These are phyloP conservation scores for Nomia melanderi DNA, from an alignment of 1,140 invertebrate species.

Conservation along the genomic window DNA sequence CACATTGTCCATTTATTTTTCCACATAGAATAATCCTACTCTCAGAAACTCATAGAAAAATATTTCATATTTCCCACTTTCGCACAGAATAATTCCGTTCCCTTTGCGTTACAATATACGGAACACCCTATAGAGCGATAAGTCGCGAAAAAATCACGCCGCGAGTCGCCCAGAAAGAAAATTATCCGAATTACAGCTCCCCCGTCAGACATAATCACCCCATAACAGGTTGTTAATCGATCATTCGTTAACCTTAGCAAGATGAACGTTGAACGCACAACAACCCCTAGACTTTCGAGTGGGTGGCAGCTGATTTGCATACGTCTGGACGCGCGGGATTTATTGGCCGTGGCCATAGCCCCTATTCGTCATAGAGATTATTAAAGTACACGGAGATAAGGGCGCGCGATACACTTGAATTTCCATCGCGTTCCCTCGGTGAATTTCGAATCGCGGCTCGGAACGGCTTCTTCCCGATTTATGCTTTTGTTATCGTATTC, in stretches of 20 bases:
- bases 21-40: too few relatives aligned
- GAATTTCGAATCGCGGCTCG: too few relatives aligned
- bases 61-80: too few relatives aligned
- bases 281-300: conserved; percentile 3
- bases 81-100: too few relatives aligned
- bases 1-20: too few relatives aligned
- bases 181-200: neutral
- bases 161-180: neutral
- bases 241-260: conserved; percentile 29
- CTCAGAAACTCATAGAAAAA: too few relatives aligned
- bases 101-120: too few relatives aligned
- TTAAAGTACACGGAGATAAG: neutral
- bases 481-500: too few relatives aligned
- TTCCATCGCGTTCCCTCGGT: neutral
- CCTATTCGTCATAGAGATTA: neutral
- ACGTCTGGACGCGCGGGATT: conserved; percentile 15
- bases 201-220: neutral
- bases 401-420: neutral
- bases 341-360: neutral
- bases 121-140: too few relatives aligned
- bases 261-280: conserved; percentile 5
- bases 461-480: too few relatives aligned
- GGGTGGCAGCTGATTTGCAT: conserved; percentile 21
- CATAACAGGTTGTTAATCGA: conserved; percentile 40
- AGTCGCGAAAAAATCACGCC: neutral